phyloP scores from a whole-genome alignment of 2,888 invertebrate genomes.

The Cetonia aurata region DNA sequence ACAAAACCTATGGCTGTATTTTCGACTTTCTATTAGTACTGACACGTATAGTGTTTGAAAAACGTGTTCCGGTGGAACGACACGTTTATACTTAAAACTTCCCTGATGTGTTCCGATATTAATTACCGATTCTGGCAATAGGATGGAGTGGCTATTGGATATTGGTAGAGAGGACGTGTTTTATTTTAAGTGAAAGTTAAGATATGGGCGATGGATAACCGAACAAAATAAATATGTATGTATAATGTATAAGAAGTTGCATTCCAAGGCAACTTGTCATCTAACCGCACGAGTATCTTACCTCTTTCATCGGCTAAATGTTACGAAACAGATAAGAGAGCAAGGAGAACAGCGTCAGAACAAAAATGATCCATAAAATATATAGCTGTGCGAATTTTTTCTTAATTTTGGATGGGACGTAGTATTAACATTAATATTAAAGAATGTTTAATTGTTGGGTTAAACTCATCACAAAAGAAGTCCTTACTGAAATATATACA shows the following conservation, averaged over 20 bases:
- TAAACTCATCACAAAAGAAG: no score
- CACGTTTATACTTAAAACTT: slow-evolving; percentile 14
- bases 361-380: no score
- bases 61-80: slow-evolving; percentile 28
- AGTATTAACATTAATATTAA: no score
- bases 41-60: slow-evolving; percentile 24
- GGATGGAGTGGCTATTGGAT: slow-evolving; percentile 11
- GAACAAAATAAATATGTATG: slow-evolving; percentile 1
- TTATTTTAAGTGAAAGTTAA: slow-evolving; percentile 35
- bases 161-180: slow-evolving; percentile 10
- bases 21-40: slow-evolving; percentile 33
- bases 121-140: slow-evolving; percentile 32
- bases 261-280: slow-evolving; percentile 20
- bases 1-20: not conserved
- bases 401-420: no score
- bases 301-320: no score
- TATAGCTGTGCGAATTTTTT: no score
- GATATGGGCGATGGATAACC: slow-evolving; percentile 30
- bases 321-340: no score
- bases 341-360: no score
- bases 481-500: no score
- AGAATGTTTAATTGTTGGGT: no score
- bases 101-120: slow-evolving; percentile 22
- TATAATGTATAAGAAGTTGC: not conserved
- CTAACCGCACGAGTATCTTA: slow-evolving; percentile 7